These are phyloP conservation scores for Strigamia crassipes DNA, from an alignment of 2,888 invertebrate genomes.

Conservation along the genomic window DNA sequence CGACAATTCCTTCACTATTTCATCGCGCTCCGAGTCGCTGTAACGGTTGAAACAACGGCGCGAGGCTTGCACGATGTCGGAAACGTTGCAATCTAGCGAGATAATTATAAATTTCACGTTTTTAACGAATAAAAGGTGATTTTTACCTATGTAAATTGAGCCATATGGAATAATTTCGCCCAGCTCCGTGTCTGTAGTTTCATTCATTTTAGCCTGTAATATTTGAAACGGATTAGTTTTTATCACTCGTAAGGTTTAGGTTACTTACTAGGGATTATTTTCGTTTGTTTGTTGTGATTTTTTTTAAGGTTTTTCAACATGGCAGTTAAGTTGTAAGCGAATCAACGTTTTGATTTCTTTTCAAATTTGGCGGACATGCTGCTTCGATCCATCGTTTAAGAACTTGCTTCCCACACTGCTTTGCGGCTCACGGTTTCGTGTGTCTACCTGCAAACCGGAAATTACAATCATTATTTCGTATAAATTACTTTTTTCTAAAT, in stretches of 20 bases:
- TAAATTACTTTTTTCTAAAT: too few species aligned
- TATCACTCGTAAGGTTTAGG: too few species aligned
- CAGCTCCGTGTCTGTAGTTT: neutral
- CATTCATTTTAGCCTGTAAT: neutral
- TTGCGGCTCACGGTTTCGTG: neutral
- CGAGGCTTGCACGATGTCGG: neutral
- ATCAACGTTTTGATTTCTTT: neutral
- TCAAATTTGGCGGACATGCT: neutral
- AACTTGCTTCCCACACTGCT: neutral
- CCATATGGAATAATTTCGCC: constrained; percentile 26
- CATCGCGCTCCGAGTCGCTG: neutral
- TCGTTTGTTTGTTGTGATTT: neutral
- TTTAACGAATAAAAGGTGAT: neutral
- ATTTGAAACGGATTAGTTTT: neutral
- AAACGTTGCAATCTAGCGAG: neutral
- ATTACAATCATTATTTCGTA: neutral
- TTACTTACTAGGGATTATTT: too few species aligned
- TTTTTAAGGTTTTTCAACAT: neutral
- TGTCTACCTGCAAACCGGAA: neutral
- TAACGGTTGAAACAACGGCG: constrained; percentile 13
- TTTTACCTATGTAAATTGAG: neutral
- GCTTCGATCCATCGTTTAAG: neutral
- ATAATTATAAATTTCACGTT: too few species aligned
- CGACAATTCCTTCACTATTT: neutral
- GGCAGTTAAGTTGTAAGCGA: neutral